These are phyloP conservation scores for Zosterops lateralis DNA, from an alignment of 2,113 vertebrate species.

Conservation along the genomic window DNA sequence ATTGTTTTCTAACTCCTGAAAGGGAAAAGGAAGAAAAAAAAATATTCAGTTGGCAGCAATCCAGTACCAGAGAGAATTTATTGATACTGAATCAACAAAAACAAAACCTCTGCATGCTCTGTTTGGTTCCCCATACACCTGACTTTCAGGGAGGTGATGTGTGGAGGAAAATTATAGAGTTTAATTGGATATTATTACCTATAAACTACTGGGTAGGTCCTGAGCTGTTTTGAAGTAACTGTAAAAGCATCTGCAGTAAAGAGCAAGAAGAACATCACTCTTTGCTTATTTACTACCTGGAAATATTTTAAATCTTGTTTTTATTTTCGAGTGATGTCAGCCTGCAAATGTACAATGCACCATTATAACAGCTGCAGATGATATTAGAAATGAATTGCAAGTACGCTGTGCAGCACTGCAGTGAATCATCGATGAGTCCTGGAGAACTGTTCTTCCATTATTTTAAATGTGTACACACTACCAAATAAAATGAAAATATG, in stretches of 20 bases:
- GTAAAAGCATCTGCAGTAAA: not conserved
- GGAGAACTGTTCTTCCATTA: not conserved
- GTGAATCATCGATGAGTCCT: not conserved
- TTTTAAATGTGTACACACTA: not conserved
- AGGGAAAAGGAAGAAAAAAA: not conserved
- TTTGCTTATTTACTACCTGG: conserved; percentile 9
- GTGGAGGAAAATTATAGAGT: not conserved
- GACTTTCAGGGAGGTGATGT: not conserved
- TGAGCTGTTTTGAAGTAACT: not conserved
- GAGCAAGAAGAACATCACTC: not conserved
- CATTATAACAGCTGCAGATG: not conserved
- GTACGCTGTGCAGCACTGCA: not conserved
- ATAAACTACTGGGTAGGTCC: not conserved
- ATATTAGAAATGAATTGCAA: not conserved
- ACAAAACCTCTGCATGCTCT: not conserved
- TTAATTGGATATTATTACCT: conserved; percentile 20
- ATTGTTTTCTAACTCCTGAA: not conserved
- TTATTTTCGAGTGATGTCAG: conserved; percentile 19
- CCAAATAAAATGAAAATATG: conserved; percentile 3
- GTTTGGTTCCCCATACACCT: not conserved
- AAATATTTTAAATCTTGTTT: conserved; percentile 22
- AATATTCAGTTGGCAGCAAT: not conserved
- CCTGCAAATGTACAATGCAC: not conserved
- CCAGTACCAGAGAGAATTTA: not conserved
- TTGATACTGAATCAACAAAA: not conserved